Evolutionary conservation across 1,140 invertebrate genomes (phyloP), one percentile per base, ranked within the genome.

Genomic region (Lepidurus couesii): DNA sequence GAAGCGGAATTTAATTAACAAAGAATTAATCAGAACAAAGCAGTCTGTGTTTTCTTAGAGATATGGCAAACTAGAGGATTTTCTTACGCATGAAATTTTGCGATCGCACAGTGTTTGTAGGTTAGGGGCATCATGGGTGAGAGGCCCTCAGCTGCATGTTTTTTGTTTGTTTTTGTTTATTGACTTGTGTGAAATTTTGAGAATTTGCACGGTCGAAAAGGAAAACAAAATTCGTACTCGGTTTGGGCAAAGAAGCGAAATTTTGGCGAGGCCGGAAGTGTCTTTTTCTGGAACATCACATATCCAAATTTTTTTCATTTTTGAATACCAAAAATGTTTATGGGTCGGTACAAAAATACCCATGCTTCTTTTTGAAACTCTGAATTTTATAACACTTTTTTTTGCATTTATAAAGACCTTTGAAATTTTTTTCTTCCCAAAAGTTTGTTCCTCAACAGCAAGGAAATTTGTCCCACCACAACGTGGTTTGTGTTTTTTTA

Each of bases 271-370:
- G 53, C 53, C 53, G 53, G 53, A 65, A 65, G 53, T 65, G 21
- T 65, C 21, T 65, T 65, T 65, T 65, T 65, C 16, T 65, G 53
- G 21, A 65, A 65, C 53, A 65, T 65, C 53, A 65, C 53, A 65
- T 65, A n/a, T 65, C 53, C 53, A 65, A 65, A 65, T 65, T 65
- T 65, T 47, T 65, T 65, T 65, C 53, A 65, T 65, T 65, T 65
- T 65, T 65, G 53, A 65, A 65, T 65, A 65, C 53, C 53, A 65
- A 65, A 65, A 65, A 65, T 65, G 53, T 65, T 65, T 65, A 65
- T 65, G 53, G 53, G 53, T 65, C 53, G 53, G 53, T 65, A 65
- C 53, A 65, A 65, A 65, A 65, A 65, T 65, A 65, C 53, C 53
- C 53, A 65, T 65, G 53, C 53, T 65, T 65, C 53, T 65, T 65